A percentile compares a stretch with the other conserved stretches of the same genome.
Conservation (phyloP, 2,888 invertebrate species). For the Nemotelus pantherinus region DNA sequence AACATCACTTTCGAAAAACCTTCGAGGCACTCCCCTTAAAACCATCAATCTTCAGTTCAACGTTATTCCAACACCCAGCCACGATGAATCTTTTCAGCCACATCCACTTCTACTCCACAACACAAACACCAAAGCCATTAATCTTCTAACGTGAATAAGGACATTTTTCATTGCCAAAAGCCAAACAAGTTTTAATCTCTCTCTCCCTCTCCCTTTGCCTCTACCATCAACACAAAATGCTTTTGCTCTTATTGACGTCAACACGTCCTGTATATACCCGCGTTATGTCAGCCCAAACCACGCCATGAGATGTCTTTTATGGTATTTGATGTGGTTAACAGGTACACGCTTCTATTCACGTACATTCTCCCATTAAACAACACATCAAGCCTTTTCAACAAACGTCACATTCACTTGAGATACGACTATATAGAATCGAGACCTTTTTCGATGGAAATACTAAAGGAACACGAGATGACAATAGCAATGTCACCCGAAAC, state of each 20-base stretch:
- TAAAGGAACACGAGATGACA: no score
- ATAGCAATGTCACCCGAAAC: no score
- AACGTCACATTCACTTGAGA: neutral
- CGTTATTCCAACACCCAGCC: neutral
- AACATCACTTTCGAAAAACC: constrained; percentile 2
- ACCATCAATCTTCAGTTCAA: neutral
- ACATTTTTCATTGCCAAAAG: constrained; percentile 36
- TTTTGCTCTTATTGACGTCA: neutral
- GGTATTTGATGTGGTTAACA: constrained; percentile 41
- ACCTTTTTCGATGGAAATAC: no score
- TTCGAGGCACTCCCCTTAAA: neutral
- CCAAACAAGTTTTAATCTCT: constrained; percentile 32
- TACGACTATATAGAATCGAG: neutral
- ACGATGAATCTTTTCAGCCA: neutral
- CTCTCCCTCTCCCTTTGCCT: neutral
- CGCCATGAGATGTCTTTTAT: no score
- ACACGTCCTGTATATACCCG: neutral
- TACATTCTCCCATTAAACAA: constrained; percentile 24
- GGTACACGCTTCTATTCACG: constrained; percentile 31
- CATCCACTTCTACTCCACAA: neutral
- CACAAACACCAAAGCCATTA: constrained; percentile 32
- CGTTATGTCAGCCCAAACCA: no score
- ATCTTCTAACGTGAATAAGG: constrained; percentile 31
- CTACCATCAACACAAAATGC: neutral
- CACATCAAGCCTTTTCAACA: constrained; percentile 18